phyloP scores from a whole-genome alignment of 2,888 invertebrate species.

The Colletes collaris region DNA sequence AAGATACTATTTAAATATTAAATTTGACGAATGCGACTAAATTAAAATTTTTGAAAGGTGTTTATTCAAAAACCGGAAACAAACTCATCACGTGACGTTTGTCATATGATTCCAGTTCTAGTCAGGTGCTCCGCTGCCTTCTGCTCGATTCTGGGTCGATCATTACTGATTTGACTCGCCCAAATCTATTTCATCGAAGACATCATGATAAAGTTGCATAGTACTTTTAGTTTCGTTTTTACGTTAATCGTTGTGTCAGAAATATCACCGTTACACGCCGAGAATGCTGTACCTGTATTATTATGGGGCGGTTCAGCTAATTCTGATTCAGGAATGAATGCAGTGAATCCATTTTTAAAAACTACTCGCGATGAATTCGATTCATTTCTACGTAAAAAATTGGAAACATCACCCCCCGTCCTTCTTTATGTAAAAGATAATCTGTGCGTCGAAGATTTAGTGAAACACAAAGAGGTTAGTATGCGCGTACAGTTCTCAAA shows the following conservation, averaged over 20 bases:
- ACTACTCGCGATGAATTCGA: constrained; percentile 81
- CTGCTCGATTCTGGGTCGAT: constrained; percentile 61
- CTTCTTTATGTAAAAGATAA: constrained; percentile 85
- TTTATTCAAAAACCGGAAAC: constrained; percentile 63
- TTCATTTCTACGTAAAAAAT: constrained; percentile 80
- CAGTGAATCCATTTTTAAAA: constrained; percentile 76
- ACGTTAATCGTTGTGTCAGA: constrained; percentile 50
- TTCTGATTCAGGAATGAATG: constrained; percentile 31
- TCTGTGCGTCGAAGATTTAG: constrained; percentile 86
- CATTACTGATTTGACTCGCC: constrained; percentile 42
- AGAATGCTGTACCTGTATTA: constrained; percentile 85
- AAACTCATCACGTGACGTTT: constrained; percentile 60
- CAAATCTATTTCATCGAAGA: constrained; percentile 26
- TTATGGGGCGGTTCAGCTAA: constrained; percentile 84
- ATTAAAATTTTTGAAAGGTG: constrained; percentile 15
- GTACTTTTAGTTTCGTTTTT: constrained; percentile 51
- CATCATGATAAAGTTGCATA: constrained; percentile 50
- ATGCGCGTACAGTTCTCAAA: background rate
- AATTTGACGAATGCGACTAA: background rate
- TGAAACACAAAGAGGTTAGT: constrained; percentile 82
- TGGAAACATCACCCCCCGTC: constrained; percentile 82
- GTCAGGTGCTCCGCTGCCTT: constrained; percentile 76
- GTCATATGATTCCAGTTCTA: constrained; percentile 72
- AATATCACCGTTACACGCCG: constrained; percentile 68
- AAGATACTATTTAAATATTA: background rate